Evolutionary conservation across 2,113 vertebrate species (phyloP), one percentile per base, ranked within the genome.

Genomic region (Dunckerocampus dactyliophorus): DNA sequence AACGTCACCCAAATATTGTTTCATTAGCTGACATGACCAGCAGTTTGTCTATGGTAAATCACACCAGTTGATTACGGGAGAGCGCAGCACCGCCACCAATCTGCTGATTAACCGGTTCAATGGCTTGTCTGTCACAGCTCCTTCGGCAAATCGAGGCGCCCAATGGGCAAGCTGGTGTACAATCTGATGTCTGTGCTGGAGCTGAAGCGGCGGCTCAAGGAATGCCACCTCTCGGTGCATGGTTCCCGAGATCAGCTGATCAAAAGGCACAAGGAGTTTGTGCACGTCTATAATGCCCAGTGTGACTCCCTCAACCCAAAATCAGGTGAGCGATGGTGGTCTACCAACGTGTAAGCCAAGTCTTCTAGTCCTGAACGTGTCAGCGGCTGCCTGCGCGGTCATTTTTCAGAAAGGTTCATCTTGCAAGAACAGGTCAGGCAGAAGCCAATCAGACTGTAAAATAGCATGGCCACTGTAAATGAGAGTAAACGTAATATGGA

Each of bases 301-400:
- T 95, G 97, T 67, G 96, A 99, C 63, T 87, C 97, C n/a, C 80
- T 97, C 0, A 84, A 86, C 34, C 97, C 97, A 50, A 94, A 90
- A 80, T 85, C 94, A 81, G 93, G 97, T 97, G 37, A 72, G 43
- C 11, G 6, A 8, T 17, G 14, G 46, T 37, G 2, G 10, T 55
- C 13, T 5, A 9, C 16, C 8, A 28, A 17, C 12, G 19, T 39
- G 37, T 39, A 11, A 39, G 24, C 24, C 24, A 28, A 28, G 24
- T 28, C 24, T 28, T 2, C 24, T 28, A 3, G 24, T 5, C 24
- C 2, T 28, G 24, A n/a, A n/a, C n/a, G n/a, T n/a, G n/a, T n/a
- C n/a, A n/a, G n/a, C n/a, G n/a, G n/a, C n/a, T n/a, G 24, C 24
- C 24, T 28, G 24, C 5, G 24, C 5, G 24, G 24, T 28, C n/a